These are phyloP conservation scores for Drosophila paucipuncta DNA, from an alignment of 2,888 invertebrate genomes.

Conservation along the genomic window DNA sequence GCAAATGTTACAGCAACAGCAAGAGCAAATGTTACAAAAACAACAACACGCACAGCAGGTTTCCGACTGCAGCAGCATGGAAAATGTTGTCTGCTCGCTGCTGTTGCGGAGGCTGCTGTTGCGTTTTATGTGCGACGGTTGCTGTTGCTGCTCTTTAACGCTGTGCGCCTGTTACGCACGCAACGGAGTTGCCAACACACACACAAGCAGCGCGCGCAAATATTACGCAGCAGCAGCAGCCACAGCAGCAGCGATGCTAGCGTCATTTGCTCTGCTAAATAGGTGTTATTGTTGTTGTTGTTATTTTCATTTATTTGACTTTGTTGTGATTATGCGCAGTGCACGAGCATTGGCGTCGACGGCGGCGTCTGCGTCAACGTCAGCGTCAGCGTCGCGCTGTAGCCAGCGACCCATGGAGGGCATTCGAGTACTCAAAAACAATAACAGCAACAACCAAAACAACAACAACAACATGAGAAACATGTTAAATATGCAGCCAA, in stretches of 20 bases:
- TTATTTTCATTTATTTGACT: slow-evolving; percentile 72
- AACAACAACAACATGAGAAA: slow-evolving; percentile 45
- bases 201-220: slow-evolving; percentile 44
- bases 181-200: slow-evolving; percentile 78
- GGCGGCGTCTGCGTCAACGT: slow-evolving; percentile 22
- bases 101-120: slow-evolving; percentile 19
- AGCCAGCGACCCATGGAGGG: slow-evolving; percentile 78
- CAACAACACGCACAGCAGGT: slow-evolving; percentile 43
- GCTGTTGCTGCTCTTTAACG: slow-evolving; percentile 36
- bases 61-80: slow-evolving; percentile 45
- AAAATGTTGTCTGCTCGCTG: slow-evolving; percentile 25
- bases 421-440: slow-evolving; percentile 66
- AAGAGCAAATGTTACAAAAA: slow-evolving; percentile 43
- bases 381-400: slow-evolving; percentile 44
- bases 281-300: slow-evolving; percentile 40
- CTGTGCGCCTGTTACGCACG: slow-evolving; percentile 75
- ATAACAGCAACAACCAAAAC: slow-evolving; percentile 40
- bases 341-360: slow-evolving; percentile 51
- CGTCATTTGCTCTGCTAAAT: slow-evolving; percentile 35
- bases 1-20: slow-evolving; percentile 36
- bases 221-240: slow-evolving; percentile 17
- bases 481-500: slow-evolving; percentile 34
- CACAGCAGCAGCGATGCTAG: slow-evolving; percentile 15
- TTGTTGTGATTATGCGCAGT: slow-evolving; percentile 81
- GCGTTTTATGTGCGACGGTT: slow-evolving; percentile 21